Base-by-base conservation (phyloP, 2,888 invertebrate species). In the Parnassius glacialis region DNA sequence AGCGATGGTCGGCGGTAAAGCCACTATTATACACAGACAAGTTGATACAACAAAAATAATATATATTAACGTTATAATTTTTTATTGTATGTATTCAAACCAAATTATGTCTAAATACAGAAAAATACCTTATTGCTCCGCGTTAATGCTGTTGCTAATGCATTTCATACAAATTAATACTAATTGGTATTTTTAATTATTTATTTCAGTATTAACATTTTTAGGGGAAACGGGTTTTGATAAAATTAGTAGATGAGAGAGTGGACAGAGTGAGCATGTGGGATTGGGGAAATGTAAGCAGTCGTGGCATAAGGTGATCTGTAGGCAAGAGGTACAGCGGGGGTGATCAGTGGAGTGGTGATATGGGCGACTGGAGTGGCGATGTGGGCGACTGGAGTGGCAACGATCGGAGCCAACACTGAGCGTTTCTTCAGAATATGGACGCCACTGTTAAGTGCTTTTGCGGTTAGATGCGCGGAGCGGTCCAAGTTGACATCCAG, bases 401-500 rank as follows among this genome's bases (percentile, higher is more conserved):
- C 34, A 12, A 52, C 12, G n/a, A 41, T n/a, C 64, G 66, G 81
- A 69, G 7, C 80, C 80, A 48, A 16, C 65, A 80, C 84, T 3
- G 86, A 84, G 45, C 86, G 84, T 70, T 86, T 86, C 70, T 75
- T 75, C 56, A 76, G 64, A 52, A 74, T 54, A 69, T 86, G 87
- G 56, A 84, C 64, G 42, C 83, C 83, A 53, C 53, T 72, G 74
- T 77, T 75, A n/a, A 84, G 68, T 1, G 87, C 84, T 73, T 89
- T 89, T 34, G 89, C 87, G 50, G 85, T 83, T 70, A 76, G 72
- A 74, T 90, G 90, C 7, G 87, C 87, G 25, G 87, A 79, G 67
- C 87, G 87, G 79, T 90, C 89, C 74, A 86, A 67, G 79, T 90
- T 90, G 34, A 90, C 90, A 50, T 87, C 88, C 69, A 87, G 69